A percentile compares a stretch with the other conserved stretches of the same genome.
Evolutionary conservation across 2,888 invertebrate species (phyloP).

Genomic region (Stratiomys singularior): DNA sequence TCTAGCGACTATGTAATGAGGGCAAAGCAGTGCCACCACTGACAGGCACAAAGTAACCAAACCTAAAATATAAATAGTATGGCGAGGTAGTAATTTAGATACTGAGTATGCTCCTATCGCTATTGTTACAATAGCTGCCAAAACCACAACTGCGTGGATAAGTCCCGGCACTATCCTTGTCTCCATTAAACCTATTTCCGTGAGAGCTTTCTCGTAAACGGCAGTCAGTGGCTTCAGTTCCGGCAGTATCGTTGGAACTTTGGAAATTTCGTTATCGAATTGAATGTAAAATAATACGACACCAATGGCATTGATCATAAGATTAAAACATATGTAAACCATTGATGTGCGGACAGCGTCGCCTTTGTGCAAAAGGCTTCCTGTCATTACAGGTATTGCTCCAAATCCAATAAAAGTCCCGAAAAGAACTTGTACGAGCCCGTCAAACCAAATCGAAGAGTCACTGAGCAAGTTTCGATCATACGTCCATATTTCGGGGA

Average conservation of each 20-base stretch:
- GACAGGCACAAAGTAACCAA: conserved; percentile 61
- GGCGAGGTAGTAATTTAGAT: conserved; percentile 62
- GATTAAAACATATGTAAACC: conserved; percentile 65
- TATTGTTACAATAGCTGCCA: conserved; percentile 62
- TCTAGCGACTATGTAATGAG: conserved; percentile 61
- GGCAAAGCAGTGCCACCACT: conserved; percentile 61
- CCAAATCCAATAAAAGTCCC: conserved; percentile 65
- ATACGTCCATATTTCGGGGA: conserved; percentile 63
- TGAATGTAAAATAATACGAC: conserved; percentile 65
- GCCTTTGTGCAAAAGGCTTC: conserved; percentile 65
- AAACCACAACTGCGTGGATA: conserved; percentile 60
- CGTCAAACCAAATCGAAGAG: conserved; percentile 64
- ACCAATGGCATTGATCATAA: conserved; percentile 63
- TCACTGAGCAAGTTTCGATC: conserved; percentile 56
- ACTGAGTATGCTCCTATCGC: conserved; percentile 63
- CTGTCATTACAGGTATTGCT: conserved; percentile 64
- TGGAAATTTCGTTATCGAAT: conserved; percentile 58
- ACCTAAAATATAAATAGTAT: conserved; percentile 64
- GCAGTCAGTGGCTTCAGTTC: conserved; percentile 64
- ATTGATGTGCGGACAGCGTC: conserved; percentile 65
- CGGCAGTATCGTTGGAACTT: conserved; percentile 55
- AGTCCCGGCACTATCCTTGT: conserved; percentile 60
- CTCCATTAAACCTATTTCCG: conserved; percentile 52
- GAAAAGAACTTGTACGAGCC: conserved; percentile 64
- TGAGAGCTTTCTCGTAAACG: conserved; percentile 62